Base-by-base conservation (phyloP, 2,888 invertebrate species). In the Anoplius nigerrimus region DNA sequence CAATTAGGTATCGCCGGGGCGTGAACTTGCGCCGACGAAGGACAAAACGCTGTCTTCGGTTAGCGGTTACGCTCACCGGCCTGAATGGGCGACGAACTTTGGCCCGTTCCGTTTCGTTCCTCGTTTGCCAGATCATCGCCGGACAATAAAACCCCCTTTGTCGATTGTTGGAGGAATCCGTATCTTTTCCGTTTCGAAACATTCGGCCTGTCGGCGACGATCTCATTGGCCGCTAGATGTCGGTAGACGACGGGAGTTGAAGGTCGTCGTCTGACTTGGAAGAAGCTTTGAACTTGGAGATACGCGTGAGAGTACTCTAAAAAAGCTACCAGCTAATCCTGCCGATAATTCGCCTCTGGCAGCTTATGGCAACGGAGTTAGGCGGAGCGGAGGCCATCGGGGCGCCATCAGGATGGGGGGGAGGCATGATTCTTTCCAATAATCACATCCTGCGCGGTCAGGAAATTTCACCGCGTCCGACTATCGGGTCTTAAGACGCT, bases 1-100 rank as follows among this genome's bases (percentile, higher is more conserved):
- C 88, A 87, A 87, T 88, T 88, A 88, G 87, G 85, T 82, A 82
- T 84, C 84, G 82, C 76, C 72, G 73, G 81, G 80, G 82, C 82
- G 82, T 84, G 78, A 84, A 82, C 79, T 76, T 66, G 72, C 72
- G 58, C 34, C 11, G 54, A 71, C n/a, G 34, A 34, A 34, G 85
- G 84, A 86, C 84, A 84, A 84, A 82, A 84, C 83, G 73, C 82
- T 83, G 70, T 84, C 80, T 81, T 66, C 66, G 54, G 48, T n/a
- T n/a, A 71, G 48, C 48, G 18, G 48, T 48, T 16, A 16, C n/a
- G n/a, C n/a, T n/a, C 64, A 61, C 66, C 51, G 56, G 48, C n/a
- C 45, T 64, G 54, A 78, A 78, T 75, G 72, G 68, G 52, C 54
- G 54, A 27, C 61, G 65, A 69, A 57, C 42, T 77, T n/a, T 34